phyloP scores from a whole-genome alignment of 2,113 vertebrate species.

The Brachirus orientalis region DNA sequence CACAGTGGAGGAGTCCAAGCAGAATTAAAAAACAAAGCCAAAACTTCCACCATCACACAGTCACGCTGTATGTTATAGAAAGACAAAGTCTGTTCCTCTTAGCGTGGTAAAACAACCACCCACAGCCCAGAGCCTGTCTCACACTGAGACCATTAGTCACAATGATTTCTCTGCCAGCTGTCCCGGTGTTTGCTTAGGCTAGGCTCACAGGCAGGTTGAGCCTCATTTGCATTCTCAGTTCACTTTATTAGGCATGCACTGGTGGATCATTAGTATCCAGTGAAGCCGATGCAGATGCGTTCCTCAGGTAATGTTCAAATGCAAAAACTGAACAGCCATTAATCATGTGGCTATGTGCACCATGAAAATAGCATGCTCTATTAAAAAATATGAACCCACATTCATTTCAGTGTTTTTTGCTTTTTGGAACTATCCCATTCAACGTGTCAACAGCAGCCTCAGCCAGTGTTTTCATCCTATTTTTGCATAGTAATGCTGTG shows the following conservation, averaged over 20 bases:
- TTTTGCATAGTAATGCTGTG: constrained; percentile 36
- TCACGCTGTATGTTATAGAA: constrained; percentile 65
- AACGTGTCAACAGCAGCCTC: constrained; percentile 33
- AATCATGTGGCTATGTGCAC: constrained; percentile 52
- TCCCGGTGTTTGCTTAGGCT: constrained; percentile 73
- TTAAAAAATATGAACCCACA: constrained; percentile 27
- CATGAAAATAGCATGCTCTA: constrained; percentile 34
- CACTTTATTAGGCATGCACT: constrained; percentile 62
- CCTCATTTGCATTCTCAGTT: constrained; percentile 71
- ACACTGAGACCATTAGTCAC: constrained; percentile 78
- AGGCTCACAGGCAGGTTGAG: constrained; percentile 69
- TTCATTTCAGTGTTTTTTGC: constrained; percentile 11
- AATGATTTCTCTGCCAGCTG: constrained; percentile 78
- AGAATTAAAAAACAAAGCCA: constrained; percentile 61
- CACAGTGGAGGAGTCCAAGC: too few relatives aligned
- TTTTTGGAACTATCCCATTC: constrained; percentile 31
- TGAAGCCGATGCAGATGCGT: constrained; percentile 57
- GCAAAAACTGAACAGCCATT: constrained; percentile 41
- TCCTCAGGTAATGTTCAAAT: constrained; percentile 64
- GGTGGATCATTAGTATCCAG: constrained; percentile 61
- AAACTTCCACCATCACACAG: constrained; percentile 67
- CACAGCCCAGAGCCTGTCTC: constrained; percentile 72
- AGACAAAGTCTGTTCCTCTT: constrained; percentile 69
- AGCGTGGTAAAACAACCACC: constrained; percentile 68
- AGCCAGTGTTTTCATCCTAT: constrained; percentile 44